Conservation (phyloP, 2,888 invertebrate genomes). For the Acleris sparsana region DNA sequence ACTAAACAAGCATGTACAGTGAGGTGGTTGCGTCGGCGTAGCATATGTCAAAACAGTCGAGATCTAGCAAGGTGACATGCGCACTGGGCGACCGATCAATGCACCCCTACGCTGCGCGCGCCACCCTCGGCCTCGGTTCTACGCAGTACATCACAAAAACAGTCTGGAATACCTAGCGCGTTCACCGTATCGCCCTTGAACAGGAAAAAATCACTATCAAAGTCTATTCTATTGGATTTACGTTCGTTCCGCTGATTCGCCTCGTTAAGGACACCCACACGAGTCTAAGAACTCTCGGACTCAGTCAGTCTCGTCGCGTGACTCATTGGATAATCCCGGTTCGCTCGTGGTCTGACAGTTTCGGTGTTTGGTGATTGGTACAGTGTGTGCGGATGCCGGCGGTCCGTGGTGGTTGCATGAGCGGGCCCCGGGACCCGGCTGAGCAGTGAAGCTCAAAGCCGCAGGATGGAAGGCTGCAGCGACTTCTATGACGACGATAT, state of each 20-base stretch:
- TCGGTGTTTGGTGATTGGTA: slow-evolving; percentile 54
- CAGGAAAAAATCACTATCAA: slow-evolving; percentile 50
- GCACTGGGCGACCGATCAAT: slow-evolving; percentile 76
- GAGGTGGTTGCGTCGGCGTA: slow-evolving; percentile 40
- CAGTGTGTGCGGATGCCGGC: slow-evolving; percentile 78
- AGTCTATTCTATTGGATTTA: slow-evolving; percentile 23
- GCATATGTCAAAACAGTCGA: slow-evolving; percentile 71
- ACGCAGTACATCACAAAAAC: slow-evolving; percentile 78
- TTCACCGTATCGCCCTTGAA: slow-evolving; percentile 64
- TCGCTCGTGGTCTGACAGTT: slow-evolving; percentile 57
- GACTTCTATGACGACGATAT: slow-evolving; percentile 82
- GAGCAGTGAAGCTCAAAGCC: slow-evolving; percentile 63
- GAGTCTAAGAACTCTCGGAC: slow-evolving; percentile 50
- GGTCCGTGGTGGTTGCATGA: slow-evolving; percentile 75
- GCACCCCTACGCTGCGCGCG: slow-evolving; percentile 76
- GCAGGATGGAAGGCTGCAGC: slow-evolving; percentile 81
- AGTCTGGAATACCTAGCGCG: slow-evolving; percentile 57
- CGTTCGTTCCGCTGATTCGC: slow-evolving; percentile 47
- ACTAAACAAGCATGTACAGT: slow-evolving; percentile 15
- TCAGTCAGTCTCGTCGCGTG: slow-evolving; percentile 65
- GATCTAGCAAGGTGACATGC: slow-evolving; percentile 67
- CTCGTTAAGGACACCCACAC: slow-evolving; percentile 81
- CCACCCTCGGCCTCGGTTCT: slow-evolving; percentile 68
- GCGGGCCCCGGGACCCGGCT: slow-evolving; percentile 66
- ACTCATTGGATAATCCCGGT: slow-evolving; percentile 76